Percentiles rank a stretch among this genome's conserved stretches.
Evolutionary conservation across 2,113 vertebrate genomes (phyloP).

Genomic region (Lycaon pictus): DNA sequence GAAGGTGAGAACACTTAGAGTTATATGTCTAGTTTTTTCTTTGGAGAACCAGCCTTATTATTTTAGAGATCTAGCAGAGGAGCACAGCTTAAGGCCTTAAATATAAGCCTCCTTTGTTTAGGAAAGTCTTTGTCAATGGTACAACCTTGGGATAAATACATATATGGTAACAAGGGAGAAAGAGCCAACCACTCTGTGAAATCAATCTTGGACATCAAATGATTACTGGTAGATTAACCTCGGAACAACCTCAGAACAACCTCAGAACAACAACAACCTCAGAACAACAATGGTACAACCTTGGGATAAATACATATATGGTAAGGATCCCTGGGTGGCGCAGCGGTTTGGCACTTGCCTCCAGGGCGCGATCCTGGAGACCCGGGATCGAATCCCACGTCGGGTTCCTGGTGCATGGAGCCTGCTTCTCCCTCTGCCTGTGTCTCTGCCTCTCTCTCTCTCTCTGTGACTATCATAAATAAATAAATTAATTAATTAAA

Average conservation of each 20-base stretch:
- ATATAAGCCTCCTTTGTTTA: neutral
- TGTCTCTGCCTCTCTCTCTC: too few species aligned
- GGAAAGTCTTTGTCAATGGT: neutral
- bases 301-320: too few species aligned
- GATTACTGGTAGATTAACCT: neutral
- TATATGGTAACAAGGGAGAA: neutral
- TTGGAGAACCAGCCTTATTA: neutral
- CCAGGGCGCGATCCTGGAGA: too few species aligned
- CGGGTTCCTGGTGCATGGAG: too few species aligned
- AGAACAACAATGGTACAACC: too few species aligned
- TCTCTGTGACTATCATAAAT: too few species aligned
- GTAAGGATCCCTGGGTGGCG: too few species aligned
- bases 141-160: neutral
- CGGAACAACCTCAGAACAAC: neutral
- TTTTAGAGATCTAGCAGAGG: neutral
- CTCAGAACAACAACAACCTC: too few species aligned
- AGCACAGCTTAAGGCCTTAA: neutral
- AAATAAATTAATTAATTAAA: too few species aligned
- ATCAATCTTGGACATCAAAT: neutral
- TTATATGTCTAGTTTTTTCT: neutral
- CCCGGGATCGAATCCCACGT: too few species aligned
- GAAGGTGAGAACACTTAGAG: neutral
- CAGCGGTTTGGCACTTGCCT: too few species aligned
- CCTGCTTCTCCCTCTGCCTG: too few species aligned
- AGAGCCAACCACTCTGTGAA: neutral